phyloP scores from a whole-genome alignment of 2,888 invertebrate genomes.

The Noctuana brunneofusca region DNA sequence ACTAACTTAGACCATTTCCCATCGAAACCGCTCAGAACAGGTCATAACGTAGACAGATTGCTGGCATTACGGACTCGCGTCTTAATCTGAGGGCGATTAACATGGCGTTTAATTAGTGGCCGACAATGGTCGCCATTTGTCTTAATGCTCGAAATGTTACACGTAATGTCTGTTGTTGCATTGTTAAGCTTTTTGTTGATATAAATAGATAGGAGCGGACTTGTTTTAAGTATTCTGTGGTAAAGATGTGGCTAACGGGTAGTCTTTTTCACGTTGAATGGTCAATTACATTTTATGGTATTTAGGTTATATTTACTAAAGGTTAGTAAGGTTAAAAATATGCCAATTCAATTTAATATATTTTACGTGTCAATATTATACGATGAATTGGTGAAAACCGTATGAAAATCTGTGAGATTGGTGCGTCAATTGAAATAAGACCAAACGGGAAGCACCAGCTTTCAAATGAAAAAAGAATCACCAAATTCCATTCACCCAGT shows the following conservation, averaged over 20 bases:
- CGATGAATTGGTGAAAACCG: too few species aligned
- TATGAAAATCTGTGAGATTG: too few species aligned
- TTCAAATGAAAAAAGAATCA: too few species aligned
- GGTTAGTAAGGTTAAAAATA: too few species aligned
- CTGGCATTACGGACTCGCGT: constrained; percentile 69
- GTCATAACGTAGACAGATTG: constrained; percentile 75
- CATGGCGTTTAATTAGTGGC: constrained; percentile 70
- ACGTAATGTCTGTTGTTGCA: constrained; percentile 19
- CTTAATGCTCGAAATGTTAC: constrained; percentile 44
- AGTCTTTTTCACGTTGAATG: neutral
- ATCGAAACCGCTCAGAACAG: constrained; percentile 48
- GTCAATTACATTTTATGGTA: too few species aligned
- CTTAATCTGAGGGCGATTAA: constrained; percentile 76
- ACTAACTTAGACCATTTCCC: constrained; percentile 47
- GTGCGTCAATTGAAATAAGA: neutral
- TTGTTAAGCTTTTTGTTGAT: constrained; percentile 11
- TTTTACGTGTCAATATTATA: neutral
- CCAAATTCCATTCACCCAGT: too few species aligned
- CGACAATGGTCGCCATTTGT: constrained; percentile 64
- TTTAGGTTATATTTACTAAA: too few species aligned
- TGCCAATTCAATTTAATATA: neutral
- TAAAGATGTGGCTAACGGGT: neutral
- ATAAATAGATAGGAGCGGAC: neutral
- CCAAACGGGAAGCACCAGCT: neutral
- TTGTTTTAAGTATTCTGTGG: neutral